Evolutionary conservation across 2,113 vertebrate genomes (phyloP).

Genomic region (Cheirogaleus medius): DNA sequence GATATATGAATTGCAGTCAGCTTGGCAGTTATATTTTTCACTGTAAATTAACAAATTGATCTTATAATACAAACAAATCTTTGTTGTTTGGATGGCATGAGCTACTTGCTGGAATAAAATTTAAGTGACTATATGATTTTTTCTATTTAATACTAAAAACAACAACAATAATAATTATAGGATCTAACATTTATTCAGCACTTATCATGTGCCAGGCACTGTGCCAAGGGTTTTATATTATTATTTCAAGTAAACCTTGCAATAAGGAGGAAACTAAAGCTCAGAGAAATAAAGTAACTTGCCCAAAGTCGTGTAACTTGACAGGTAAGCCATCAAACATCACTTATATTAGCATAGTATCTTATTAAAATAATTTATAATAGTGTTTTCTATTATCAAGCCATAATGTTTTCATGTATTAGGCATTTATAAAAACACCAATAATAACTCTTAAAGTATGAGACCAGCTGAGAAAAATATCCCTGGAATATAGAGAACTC

Average conservation of each 20-base stretch:
- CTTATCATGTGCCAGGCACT: constrained; percentile 3
- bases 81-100: constrained; percentile 41
- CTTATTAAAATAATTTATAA: constrained; percentile 20
- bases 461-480: not conserved
- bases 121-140: constrained; percentile 34
- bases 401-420: constrained; percentile 40
- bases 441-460: not conserved
- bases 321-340: not conserved
- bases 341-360: not conserved
- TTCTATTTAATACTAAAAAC: constrained; percentile 45
- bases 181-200: constrained; percentile 30
- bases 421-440: constrained; percentile 25
- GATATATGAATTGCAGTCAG: not conserved
- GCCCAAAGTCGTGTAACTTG: not conserved
- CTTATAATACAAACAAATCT: constrained; percentile 46
- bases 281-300: constrained; percentile 43
- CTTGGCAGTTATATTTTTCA: constrained; percentile 40
- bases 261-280: constrained; percentile 36
- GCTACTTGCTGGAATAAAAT: not conserved
- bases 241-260: constrained; percentile 33
- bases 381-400: not conserved
- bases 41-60: constrained; percentile 45
- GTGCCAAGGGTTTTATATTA: constrained; percentile 45
- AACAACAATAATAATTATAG: constrained; percentile 31
- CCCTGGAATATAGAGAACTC: not conserved